A percentile compares a stretch with the other conserved stretches of the same genome.
phyloP scores from a whole-genome alignment of 2,797 vertebrate species.

The Valencia hispanica region DNA sequence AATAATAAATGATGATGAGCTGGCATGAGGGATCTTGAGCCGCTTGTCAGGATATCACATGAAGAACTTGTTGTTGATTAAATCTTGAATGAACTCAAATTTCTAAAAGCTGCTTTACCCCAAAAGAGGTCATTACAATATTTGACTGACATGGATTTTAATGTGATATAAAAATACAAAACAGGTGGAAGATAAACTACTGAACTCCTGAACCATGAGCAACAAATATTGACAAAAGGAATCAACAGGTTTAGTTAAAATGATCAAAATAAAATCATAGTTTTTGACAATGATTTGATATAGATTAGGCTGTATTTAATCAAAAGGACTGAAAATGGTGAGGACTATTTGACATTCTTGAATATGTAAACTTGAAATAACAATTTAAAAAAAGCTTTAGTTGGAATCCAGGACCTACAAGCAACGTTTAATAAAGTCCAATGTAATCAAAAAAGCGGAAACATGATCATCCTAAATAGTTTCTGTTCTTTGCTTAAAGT shows the following conservation, averaged over 20 bases:
- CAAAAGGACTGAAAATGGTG: background rate
- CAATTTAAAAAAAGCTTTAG: background rate
- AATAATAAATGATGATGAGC: conserved; percentile 72
- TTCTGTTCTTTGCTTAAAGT: background rate
- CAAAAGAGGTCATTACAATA: background rate
- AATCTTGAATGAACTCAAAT: conserved; percentile 13
- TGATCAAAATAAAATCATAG: background rate
- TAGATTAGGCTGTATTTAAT: background rate
- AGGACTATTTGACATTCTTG: no score
- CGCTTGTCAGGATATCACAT: conserved; percentile 32
- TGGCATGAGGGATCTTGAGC: conserved; percentile 56
- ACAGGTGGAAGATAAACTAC: background rate
- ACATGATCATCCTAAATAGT: background rate
- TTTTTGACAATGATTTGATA: background rate
- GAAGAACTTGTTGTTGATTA: conserved; percentile 14
- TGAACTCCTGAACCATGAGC: background rate
- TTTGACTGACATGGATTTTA: background rate
- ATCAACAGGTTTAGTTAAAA: background rate
- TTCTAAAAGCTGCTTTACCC: background rate
- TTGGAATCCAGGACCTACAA: background rate
- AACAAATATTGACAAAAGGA: background rate
- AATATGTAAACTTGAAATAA: background rate
- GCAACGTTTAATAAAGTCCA: background rate
- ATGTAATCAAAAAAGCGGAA: background rate
- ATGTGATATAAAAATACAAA: background rate